These are phyloP conservation scores for Rhinogobius similis DNA, from an alignment of 2,113 vertebrate genomes.

Conservation along the genomic window DNA sequence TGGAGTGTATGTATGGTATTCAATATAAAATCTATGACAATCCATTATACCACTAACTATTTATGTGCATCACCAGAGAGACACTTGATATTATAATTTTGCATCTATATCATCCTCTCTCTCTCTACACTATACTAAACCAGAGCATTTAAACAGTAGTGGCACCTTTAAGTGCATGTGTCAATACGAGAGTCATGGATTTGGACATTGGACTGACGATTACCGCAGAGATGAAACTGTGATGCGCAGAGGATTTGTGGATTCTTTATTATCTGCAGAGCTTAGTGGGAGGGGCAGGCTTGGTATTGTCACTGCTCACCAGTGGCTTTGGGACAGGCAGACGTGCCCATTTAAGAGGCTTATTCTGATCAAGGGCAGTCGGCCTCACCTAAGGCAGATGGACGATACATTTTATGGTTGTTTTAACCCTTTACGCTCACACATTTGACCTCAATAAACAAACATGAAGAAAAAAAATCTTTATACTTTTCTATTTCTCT, in stretches of 20 bases:
- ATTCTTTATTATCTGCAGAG: conserved; percentile 42
- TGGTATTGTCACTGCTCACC: conserved; percentile 36
- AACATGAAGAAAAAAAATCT: neutral
- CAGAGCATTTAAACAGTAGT: neutral
- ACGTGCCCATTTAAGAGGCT: conserved; percentile 55
- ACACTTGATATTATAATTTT: neutral
- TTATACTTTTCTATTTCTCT: neutral
- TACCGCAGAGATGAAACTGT: conserved; percentile 35
- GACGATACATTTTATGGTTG: conserved; percentile 1
- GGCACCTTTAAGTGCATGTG: neutral
- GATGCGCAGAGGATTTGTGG: conserved; percentile 57
- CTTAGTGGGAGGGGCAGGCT: conserved; percentile 64
- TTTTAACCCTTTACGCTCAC: neutral
- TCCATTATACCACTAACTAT: neutral
- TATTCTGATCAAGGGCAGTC: conserved; percentile 62
- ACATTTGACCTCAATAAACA: neutral
- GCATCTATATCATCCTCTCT: too few relatives aligned
- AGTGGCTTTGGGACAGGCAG: conserved; percentile 22
- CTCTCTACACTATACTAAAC: too few relatives aligned
- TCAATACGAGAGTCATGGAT: neutral
- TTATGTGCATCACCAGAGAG: neutral
- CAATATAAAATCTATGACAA: neutral
- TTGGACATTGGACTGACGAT: conserved; percentile 32
- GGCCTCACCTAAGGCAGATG: conserved; percentile 15
- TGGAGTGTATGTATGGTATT: neutral